Evolutionary conservation across 1,140 invertebrate species (phyloP), one percentile per base, ranked within the genome.

Genomic region (Temnothorax curvispinosus): DNA sequence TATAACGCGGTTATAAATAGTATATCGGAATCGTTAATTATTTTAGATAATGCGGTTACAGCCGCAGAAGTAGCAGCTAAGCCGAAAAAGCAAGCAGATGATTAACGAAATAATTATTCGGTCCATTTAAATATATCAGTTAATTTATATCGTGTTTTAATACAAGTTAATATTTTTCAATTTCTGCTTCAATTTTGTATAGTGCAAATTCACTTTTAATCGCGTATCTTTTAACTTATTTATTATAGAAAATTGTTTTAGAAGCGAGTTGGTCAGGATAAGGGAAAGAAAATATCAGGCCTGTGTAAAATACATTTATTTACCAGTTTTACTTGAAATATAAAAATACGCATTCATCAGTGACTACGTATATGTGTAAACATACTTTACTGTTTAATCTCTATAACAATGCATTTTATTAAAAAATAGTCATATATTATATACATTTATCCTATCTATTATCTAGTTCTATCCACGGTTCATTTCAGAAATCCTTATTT

Each of bases 291-390:
- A 86, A 54, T 76, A 15, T 35, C 60, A 21, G 41, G 60, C 75
- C 75, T 87, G 67, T 91, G 78, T 89, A 88, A 88, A 88, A 88
- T 92, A 89, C 90, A 89, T 94, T 91, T 94, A 91, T 93, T 94
- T 93, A 92, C 90, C 92, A 89, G 90, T 91, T 84, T 90, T 93
- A 92, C 0, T 94, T 94, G 94, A 80, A 41, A 85, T 93, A 92
- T 94, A 94, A 94, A 94, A 95, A 95, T 94, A 92, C 87, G 89
- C 87, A 93, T 93, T 92, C 86, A 92, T 92, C 91, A 92, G 87
- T 92, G 90, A 93, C 92, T 95, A 94, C 91, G 92, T 91, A 92
- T 93, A 93, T 87, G 93, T n/a, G 47, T 91, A 86, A 92, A 93
- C 92, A 89, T 93, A 91, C 85, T 93, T 92, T 78, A 90, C 92